Base-by-base conservation (phyloP, 2,797 vertebrate species). In the Gymnopithys bicolor region DNA sequence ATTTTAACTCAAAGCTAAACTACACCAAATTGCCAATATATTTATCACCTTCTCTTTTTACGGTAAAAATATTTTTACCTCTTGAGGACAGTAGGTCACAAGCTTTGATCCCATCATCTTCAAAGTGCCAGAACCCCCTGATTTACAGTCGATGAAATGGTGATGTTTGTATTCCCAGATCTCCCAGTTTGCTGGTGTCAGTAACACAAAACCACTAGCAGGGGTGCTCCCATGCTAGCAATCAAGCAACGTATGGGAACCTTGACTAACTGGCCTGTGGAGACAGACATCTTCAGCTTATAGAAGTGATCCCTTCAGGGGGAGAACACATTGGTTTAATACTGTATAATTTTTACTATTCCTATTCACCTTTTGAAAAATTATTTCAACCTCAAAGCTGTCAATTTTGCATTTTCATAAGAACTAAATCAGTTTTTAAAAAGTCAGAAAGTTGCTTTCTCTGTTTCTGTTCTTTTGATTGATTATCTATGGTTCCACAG, bases 401-500 rank as follows among this genome's bases (percentile, higher is more conserved):
- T 75, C 73, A 71, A 48, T 95, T 83, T 95, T 73, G 56, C 49
- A 86, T 95, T 95, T 96, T 84, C 68, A 24, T 74, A 84, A 93
- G 79, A 96, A 94, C 89, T 97, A 95, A 94, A 96, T 96, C 95
- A 95, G 94, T 93, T 97, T 96, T 96, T 94, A 51, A 94, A 96
- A 97, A 97, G 80, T 96, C 95, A 88, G 49, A 94, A 97, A 97
- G 95, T 97, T 97, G 90, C 91, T 95, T 96, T 97, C 86, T 91
- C 96, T 96, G 84, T 96, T 96, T 96, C 89, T 97, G 94, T 97
- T 94, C 86, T 97, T 98, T 97, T 97, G 97, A 97, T 97, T 97
- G 97, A 98, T 98, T 98, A 98, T 97, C 97, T 97, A 90, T 97
- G 97, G 96, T 96, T 97, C 73, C 73, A 86, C 87, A 97, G 97